Evolutionary conservation across 2,797 vertebrate genomes (phyloP).

Genomic region (Melanotaenia trifasciata): DNA sequence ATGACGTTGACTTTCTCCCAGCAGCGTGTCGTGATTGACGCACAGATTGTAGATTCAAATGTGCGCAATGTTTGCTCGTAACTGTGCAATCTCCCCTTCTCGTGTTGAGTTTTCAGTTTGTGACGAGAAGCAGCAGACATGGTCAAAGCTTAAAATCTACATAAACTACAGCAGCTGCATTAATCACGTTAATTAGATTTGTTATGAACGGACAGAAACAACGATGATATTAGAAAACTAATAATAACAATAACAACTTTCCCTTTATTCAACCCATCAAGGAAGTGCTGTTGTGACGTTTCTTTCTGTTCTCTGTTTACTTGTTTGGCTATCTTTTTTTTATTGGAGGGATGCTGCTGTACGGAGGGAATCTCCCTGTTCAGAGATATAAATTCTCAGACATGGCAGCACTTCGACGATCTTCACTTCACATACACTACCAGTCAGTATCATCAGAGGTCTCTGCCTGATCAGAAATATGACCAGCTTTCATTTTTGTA

Average conservation of each 20-base stretch:
- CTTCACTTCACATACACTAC: background rate
- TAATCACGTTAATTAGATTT: background rate
- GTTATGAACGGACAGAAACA: background rate
- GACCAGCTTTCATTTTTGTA: constrained; percentile 59
- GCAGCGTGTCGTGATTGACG: background rate
- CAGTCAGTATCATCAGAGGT: background rate
- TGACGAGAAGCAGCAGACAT: background rate
- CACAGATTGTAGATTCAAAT: too few species aligned
- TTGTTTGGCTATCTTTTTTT: constrained; percentile 34
- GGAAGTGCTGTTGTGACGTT: too few species aligned
- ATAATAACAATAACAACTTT: background rate
- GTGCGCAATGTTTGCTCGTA: too few species aligned
- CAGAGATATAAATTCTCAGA: constrained; percentile 46
- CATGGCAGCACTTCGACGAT: constrained; percentile 7
- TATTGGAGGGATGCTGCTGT: background rate
- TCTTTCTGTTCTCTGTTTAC: background rate
- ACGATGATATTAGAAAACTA: background rate
- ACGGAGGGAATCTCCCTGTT: constrained; percentile 39
- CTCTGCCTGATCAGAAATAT: constrained; percentile 36
- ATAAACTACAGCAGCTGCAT: background rate
- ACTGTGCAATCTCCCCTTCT: background rate
- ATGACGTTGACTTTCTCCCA: background rate
- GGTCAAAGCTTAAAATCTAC: background rate
- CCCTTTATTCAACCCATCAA: too few species aligned
- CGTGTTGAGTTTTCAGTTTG: background rate